Base-by-base conservation (phyloP, 2,797 vertebrate species). In the Spinus pinus region DNA sequence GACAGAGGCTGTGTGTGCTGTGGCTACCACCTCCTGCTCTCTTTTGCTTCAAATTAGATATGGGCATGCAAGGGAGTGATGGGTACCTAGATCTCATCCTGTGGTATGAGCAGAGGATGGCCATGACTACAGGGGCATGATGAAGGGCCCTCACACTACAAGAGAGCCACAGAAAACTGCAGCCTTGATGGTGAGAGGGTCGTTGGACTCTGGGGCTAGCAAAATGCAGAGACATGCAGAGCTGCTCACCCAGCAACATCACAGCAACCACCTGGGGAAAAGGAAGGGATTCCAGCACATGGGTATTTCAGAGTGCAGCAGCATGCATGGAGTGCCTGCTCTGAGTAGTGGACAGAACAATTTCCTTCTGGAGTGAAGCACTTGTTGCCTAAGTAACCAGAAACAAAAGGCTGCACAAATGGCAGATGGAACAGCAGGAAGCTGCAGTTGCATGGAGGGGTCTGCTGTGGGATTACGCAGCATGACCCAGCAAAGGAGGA, bases 91-190 rank as follows among this genome's bases (percentile, higher is more conserved):
- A 39, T 50, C 9, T 60, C 16, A 54, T 7, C 23, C 19, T 50
- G 22, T 9, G 10, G 23, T 18, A 49, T 4, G 31, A 44, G 33
- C 62, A 64, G 27, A 71, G 27, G 3, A 14, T 2, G 8, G 46
- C 18, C 17, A 3, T 0, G 0, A 49, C 28, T 61, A 39, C 6
- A 21, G n/a, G 12, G 1, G 0, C 14, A 8, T 2, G 11, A 44
- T 9, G 10, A 58, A 54, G n/a, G 23, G 18, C 31, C 21, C 8
- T 9, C 18, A 41, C 20, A 22, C 33, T 66, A 49, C 57, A 33
- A 14, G 0, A 74, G 8, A 13, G 56, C 10, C 31, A 39, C 37
- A 61, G 39, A 85, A 85, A 85, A 2, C n/a, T 54, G 27, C n/a
- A 42, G 0, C 31, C 27, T 33, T 71, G 30, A 25, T 33, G 25